These are phyloP conservation scores for Tetranychus cinnabarinus DNA, from an alignment of 1,140 invertebrate genomes.

Conservation along the genomic window DNA sequence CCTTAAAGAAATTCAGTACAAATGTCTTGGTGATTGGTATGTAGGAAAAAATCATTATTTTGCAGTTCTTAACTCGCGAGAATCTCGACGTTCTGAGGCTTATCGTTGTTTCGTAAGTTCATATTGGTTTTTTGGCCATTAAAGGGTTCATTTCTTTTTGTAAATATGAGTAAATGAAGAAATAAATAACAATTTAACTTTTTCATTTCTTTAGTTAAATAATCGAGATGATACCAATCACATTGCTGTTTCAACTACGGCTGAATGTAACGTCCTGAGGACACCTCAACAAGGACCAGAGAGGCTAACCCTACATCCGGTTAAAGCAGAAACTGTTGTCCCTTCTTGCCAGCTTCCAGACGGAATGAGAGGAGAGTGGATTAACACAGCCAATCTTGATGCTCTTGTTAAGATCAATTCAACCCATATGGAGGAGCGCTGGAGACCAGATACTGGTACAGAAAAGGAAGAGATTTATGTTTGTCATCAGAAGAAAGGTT, in stretches of 20 bases:
- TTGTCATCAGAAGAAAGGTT: constrained; percentile 44
- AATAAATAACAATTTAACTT: background rate
- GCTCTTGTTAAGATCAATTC: constrained; percentile 80
- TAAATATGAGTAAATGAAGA: background rate
- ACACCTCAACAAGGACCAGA: constrained; percentile 75
- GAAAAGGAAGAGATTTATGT: constrained; percentile 74
- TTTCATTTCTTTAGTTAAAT: constrained; percentile 29
- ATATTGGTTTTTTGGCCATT: background rate
- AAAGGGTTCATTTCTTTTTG: background rate
- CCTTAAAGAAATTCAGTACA: constrained; percentile 75
- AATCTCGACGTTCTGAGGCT: constrained; percentile 75
- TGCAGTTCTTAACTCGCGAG: constrained; percentile 77
- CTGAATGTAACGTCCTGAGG: constrained; percentile 70
- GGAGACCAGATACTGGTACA: constrained; percentile 66
- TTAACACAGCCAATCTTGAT: constrained; percentile 86
- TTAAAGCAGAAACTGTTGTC: constrained; percentile 57
- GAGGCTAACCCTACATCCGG: constrained; percentile 46
- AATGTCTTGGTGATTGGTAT: constrained; percentile 83
- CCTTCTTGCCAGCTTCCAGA: constrained; percentile 72
- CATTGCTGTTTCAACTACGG: constrained; percentile 67
- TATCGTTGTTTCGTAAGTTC: constrained; percentile 50
- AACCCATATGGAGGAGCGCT: constrained; percentile 84
- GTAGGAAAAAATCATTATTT: constrained; percentile 84
- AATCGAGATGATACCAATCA: constrained; percentile 80
- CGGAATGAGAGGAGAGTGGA: constrained; percentile 83